phyloP scores from a whole-genome alignment of 2,113 vertebrate genomes.

The Gasterosteus nipponicus region DNA sequence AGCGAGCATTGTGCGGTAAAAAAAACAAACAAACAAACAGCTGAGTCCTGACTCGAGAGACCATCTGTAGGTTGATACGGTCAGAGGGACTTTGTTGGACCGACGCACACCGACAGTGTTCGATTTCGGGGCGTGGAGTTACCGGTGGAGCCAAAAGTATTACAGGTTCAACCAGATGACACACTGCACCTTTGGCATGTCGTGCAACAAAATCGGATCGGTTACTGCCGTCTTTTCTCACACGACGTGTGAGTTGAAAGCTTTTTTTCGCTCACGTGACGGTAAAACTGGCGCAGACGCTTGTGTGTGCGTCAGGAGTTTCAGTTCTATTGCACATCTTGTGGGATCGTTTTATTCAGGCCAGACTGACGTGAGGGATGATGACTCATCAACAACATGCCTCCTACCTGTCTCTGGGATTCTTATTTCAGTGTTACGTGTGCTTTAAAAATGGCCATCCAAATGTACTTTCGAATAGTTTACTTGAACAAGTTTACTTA shows the following conservation, averaged over 20 bases:
- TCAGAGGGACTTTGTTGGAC: constrained; percentile 1
- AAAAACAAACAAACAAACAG: too few species aligned
- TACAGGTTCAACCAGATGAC: constrained; percentile 69
- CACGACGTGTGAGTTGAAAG: background rate
- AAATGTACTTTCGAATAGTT: background rate
- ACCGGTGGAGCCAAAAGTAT: constrained; percentile 62
- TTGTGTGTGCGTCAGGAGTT: background rate
- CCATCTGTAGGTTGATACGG: constrained; percentile 7
- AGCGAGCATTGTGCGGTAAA: constrained; percentile 2
- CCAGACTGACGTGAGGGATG: background rate
- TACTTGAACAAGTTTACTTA: background rate
- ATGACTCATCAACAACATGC: constrained; percentile 31
- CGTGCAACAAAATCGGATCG: background rate
- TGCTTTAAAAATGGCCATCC: background rate
- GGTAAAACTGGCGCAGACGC: too few species aligned
- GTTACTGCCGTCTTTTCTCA: constrained; percentile 5
- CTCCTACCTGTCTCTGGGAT: background rate
- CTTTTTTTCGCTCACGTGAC: background rate
- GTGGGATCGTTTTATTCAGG: constrained; percentile 15
- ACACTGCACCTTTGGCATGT: constrained; percentile 45
- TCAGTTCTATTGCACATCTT: background rate
- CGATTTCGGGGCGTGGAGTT: constrained; percentile 52
- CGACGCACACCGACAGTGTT: constrained; percentile 12
- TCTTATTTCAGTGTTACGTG: background rate
- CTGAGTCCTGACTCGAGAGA: background rate